Percentiles rank a stretch among this genome's conserved stretches.
These are phyloP conservation scores for Solenopsis fugax DNA, from an alignment of 1,140 invertebrate species.

Conservation along the genomic window DNA sequence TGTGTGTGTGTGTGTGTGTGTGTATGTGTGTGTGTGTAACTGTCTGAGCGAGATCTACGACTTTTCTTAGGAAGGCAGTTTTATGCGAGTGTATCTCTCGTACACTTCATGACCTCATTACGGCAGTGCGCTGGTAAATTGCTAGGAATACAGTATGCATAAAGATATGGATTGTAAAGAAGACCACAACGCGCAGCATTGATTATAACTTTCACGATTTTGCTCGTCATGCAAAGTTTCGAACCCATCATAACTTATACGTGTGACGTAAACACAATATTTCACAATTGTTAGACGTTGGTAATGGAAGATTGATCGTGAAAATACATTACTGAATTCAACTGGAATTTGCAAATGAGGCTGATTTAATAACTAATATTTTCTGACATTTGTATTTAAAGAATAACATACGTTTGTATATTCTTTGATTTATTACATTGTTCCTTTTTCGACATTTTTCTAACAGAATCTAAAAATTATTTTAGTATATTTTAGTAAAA, in stretches of 20 bases:
- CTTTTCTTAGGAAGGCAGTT: conserved; percentile 62
- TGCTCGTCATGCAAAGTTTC: conserved; percentile 5
- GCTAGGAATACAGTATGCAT: conserved; percentile 23
- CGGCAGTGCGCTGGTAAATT: conserved; percentile 17
- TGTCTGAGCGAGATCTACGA: conserved; percentile 49
- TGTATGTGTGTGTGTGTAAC: background rate
- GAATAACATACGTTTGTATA: background rate
- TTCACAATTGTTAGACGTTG: conserved; percentile 29
- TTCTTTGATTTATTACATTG: background rate
- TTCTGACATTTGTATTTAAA: background rate
- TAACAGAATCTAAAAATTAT: background rate
- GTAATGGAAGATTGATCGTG: conserved; percentile 11
- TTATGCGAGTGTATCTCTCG: conserved; percentile 34
- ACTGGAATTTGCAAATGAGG: background rate
- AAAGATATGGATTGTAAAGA: conserved; percentile 40
- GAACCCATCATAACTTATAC: conserved; percentile 14
- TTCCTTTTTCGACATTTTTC: background rate
- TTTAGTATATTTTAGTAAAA: conserved; percentile 8
- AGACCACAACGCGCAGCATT: conserved; percentile 20
- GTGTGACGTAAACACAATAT: conserved; percentile 31
- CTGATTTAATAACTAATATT: conserved; percentile 1
- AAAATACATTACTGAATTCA: conserved; percentile 11
- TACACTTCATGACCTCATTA: conserved; percentile 60
- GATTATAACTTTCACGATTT: conserved; percentile 56
- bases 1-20: background rate